Evolutionary conservation across 2,113 vertebrate species (phyloP).

Genomic region (Hydropotes inermis): DNA sequence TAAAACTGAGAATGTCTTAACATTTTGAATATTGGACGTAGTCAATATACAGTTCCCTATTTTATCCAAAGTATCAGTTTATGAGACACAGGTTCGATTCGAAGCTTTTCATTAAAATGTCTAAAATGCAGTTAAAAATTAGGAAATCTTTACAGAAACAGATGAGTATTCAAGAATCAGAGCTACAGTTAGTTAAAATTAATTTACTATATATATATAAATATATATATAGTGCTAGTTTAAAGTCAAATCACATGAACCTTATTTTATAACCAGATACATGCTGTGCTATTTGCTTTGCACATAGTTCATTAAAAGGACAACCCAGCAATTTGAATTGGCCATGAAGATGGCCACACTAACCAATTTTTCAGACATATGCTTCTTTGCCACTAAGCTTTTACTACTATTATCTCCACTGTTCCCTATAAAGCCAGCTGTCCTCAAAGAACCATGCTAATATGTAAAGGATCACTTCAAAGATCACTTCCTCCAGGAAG

Average conservation of each 20-base stretch:
- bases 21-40: background rate
- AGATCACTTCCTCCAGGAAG: background rate
- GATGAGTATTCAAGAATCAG: background rate
- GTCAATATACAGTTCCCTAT: background rate
- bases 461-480: background rate
- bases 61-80: background rate
- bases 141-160: background rate
- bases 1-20: background rate
- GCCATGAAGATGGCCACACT: background rate
- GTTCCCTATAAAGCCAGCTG: background rate
- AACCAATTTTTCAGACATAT: background rate
- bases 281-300: background rate
- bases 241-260: background rate
- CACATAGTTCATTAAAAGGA: background rate
- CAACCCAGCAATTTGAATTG: background rate
- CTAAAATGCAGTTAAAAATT: conserved; percentile 17
- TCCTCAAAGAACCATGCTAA: background rate
- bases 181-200: background rate
- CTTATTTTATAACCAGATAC: background rate
- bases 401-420: background rate
- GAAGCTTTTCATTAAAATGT: background rate
- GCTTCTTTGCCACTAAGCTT: background rate
- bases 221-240: background rate
- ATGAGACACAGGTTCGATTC: background rate
- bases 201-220: background rate